Percentiles rank a stretch among this genome's conserved stretches.
phyloP scores from a whole-genome alignment of 2,888 invertebrate species.

The Malachius bipustulatus region DNA sequence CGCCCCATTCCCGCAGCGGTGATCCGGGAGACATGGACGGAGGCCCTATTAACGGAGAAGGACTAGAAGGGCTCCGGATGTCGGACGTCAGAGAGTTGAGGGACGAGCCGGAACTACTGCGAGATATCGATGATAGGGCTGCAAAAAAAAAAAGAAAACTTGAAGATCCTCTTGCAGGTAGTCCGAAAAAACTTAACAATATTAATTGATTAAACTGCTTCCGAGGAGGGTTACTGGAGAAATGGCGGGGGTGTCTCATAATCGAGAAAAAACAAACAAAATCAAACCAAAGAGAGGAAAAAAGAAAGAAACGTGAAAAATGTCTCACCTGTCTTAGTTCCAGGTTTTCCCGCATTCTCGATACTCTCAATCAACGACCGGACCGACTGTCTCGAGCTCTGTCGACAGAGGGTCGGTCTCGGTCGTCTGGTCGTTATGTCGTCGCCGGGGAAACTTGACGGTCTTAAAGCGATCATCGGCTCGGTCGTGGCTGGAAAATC shows the following conservation, averaged over 20 bases:
- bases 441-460: constrained; percentile 43
- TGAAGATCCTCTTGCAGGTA: no score
- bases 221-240: no score
- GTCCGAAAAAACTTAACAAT: no score
- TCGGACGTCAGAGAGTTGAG: constrained; percentile 45
- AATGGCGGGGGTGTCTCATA: no score
- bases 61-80: constrained; percentile 30
- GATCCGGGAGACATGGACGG: constrained; percentile 32
- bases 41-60: constrained; percentile 29
- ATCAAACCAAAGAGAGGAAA: neutral
- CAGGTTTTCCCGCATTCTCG: constrained; percentile 71
- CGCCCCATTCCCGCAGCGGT: constrained; percentile 41
- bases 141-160: constrained; percentile 9
- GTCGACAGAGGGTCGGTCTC: constrained; percentile 44
- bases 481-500: constrained; percentile 28
- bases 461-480: constrained; percentile 36
- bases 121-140: constrained; percentile 40
- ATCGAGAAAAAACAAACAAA: constrained; percentile 5
- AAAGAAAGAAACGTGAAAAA: no score
- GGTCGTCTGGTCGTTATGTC: constrained; percentile 46
- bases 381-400: constrained; percentile 75
- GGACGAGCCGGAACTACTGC: constrained; percentile 54
- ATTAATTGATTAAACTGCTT: no score
- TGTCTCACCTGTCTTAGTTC: constrained; percentile 11
- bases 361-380: constrained; percentile 86